These are phyloP conservation scores for Chelmon rostratus DNA, from an alignment of 2,797 vertebrate genomes.

Conservation along the genomic window DNA sequence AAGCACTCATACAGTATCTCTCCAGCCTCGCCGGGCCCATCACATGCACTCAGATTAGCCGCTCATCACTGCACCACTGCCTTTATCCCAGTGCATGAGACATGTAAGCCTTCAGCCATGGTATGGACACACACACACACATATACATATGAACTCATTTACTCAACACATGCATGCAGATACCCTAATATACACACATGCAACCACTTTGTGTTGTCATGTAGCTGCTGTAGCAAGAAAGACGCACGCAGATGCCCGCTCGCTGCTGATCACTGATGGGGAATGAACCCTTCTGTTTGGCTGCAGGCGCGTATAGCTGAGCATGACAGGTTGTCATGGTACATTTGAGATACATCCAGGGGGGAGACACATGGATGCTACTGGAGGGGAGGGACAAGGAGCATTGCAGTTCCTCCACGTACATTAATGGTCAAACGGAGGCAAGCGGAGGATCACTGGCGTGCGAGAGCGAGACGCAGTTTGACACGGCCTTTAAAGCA, in stretches of 20 bases:
- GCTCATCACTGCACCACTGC: conserved; percentile 70
- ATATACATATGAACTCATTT: conserved; percentile 38
- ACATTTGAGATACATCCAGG: conserved; percentile 77
- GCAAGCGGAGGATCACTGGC: conserved; percentile 9
- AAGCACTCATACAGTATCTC: conserved; percentile 73
- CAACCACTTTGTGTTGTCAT: conserved; percentile 65
- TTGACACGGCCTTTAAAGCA: neutral
- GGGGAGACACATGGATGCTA: conserved; percentile 44
- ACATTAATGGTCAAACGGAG: conserved; percentile 40
- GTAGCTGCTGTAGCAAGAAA: conserved; percentile 62
- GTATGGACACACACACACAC: conserved; percentile 39
- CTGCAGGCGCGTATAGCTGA: conserved; percentile 71
- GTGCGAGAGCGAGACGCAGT: conserved; percentile 2
- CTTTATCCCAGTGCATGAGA: conserved; percentile 66
- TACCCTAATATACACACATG: conserved; percentile 51
- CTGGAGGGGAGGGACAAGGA: conserved; percentile 35
- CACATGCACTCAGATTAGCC: conserved; percentile 74
- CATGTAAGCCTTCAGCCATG: conserved; percentile 61
- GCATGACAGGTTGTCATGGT: conserved; percentile 82
- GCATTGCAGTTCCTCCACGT: conserved; percentile 15
- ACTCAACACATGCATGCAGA: conserved; percentile 56
- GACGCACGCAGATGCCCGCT: conserved; percentile 64
- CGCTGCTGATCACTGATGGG: conserved; percentile 74
- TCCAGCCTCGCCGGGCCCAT: conserved; percentile 64
- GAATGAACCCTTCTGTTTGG: conserved; percentile 84